Conservation (phyloP, 2,888 invertebrate genomes). For the Hypomecis atomaria region DNA sequence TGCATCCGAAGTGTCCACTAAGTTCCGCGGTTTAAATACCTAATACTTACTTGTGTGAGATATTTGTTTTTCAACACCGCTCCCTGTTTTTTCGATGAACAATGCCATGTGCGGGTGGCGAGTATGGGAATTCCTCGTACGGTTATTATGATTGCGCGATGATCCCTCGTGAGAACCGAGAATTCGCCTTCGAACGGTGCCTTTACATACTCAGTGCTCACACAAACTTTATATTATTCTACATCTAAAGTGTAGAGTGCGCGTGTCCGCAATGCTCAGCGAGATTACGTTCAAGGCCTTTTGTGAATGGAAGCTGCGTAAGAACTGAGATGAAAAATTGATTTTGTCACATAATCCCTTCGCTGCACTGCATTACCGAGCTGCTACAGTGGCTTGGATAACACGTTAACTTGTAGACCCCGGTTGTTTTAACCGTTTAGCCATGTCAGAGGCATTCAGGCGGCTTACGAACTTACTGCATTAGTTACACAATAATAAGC, state of each 20-base stretch:
- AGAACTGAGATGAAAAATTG: conserved; percentile 37
- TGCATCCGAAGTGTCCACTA: no score
- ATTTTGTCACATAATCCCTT: conserved; percentile 32
- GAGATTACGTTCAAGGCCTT: conserved; percentile 69
- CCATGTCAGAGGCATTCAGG: no score
- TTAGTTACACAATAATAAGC: not conserved
- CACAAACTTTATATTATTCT: conserved; percentile 19
- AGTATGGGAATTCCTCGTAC: conserved; percentile 52
- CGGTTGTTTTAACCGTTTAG: no score
- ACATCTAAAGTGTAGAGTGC: conserved; percentile 34
- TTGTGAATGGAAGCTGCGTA: conserved; percentile 67
- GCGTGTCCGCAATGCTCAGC: conserved; percentile 59
- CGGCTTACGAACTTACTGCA: no score
- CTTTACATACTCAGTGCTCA: conserved; percentile 29
- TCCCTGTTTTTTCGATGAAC: conserved; percentile 36
- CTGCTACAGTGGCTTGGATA: not conserved
- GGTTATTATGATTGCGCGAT: conserved; percentile 61
- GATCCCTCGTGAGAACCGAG: conserved; percentile 73
- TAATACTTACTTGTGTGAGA: not conserved
- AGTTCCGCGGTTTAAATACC: no score
- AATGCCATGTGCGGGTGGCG: conserved; percentile 28
- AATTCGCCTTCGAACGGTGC: conserved; percentile 61
- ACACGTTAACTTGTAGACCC: no score
- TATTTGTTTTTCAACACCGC: conserved; percentile 19
- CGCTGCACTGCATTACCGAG: not conserved